These are phyloP conservation scores for Spinus pinus DNA, from an alignment of 2,797 vertebrate genomes.

Conservation along the genomic window DNA sequence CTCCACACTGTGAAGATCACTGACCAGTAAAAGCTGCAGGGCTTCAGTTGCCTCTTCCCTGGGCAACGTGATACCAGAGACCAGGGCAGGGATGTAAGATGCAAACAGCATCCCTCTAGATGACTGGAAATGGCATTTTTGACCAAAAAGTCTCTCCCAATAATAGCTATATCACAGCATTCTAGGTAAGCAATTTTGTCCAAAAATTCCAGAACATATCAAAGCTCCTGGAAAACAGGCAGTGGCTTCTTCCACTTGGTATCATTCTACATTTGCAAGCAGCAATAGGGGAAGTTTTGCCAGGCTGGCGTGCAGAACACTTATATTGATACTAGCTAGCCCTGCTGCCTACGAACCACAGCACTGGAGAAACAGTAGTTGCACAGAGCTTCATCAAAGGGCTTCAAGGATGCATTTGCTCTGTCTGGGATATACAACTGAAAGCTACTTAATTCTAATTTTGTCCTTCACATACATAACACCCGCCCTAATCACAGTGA, in stretches of 20 bases:
- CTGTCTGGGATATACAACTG: neutral
- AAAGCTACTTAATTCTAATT: neutral
- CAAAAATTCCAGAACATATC: neutral
- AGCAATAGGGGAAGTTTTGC: neutral
- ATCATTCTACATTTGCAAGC: neutral
- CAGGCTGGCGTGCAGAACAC: neutral
- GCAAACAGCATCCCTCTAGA: neutral
- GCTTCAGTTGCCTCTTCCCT: neutral
- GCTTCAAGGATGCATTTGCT: neutral
- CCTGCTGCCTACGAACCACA: neutral
- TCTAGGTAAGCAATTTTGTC: neutral
- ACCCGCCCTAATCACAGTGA: neutral
- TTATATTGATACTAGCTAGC: neutral
- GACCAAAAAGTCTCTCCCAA: neutral
- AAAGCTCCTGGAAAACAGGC: neutral
- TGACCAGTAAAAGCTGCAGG: fast-evolving
- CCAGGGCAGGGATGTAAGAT: neutral
- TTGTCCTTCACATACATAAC: neutral
- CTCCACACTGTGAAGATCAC: neutral
- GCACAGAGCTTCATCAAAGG: neutral
- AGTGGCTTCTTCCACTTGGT: neutral
- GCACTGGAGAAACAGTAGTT: neutral
- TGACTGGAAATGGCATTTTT: neutral
- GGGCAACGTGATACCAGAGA: neutral
- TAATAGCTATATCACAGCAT: neutral